These are phyloP conservation scores for Falco punctatus DNA, from an alignment of 2,113 vertebrate species.

Conservation along the genomic window DNA sequence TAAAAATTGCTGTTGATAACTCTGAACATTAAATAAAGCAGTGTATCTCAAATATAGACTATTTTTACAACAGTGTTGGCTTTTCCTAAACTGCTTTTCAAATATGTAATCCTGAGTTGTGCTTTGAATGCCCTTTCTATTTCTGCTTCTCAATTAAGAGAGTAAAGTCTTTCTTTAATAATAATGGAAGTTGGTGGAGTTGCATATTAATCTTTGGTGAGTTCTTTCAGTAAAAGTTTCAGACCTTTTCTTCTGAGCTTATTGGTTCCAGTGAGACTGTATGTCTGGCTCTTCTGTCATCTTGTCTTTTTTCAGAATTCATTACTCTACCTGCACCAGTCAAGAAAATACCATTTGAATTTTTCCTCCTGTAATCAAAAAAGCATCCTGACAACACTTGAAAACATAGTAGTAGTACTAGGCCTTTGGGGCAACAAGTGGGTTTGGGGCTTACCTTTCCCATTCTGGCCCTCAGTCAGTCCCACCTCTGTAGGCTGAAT, in stretches of 20 bases:
- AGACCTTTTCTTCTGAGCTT: not conserved
- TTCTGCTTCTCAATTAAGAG: not conserved
- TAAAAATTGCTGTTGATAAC: not conserved
- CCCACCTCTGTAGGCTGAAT: not conserved
- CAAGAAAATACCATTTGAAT: not conserved
- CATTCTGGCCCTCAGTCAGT: not conserved
- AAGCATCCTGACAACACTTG: not conserved
- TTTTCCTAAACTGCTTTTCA: not conserved
- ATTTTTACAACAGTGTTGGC: not conserved
- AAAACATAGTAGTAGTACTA: not conserved
- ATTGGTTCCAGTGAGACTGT: not conserved
- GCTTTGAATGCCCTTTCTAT: not conserved
- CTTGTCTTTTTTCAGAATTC: not conserved
- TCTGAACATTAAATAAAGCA: not conserved
- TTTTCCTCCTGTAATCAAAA: not conserved
- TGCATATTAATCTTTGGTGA: not conserved
- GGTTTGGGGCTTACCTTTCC: not conserved
- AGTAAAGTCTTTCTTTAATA: not conserved
- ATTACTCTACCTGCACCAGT: not conserved
- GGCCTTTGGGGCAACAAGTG: not conserved
- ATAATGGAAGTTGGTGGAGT: not conserved
- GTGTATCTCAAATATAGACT: not conserved
- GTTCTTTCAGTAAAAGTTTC: not conserved
- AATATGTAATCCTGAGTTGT: not conserved
- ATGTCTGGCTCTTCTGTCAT: not conserved